Percentiles rank a stretch among this genome's conserved stretches.
Conservation (phyloP, 2,113 vertebrate species). For the Casuarius casuarius region DNA sequence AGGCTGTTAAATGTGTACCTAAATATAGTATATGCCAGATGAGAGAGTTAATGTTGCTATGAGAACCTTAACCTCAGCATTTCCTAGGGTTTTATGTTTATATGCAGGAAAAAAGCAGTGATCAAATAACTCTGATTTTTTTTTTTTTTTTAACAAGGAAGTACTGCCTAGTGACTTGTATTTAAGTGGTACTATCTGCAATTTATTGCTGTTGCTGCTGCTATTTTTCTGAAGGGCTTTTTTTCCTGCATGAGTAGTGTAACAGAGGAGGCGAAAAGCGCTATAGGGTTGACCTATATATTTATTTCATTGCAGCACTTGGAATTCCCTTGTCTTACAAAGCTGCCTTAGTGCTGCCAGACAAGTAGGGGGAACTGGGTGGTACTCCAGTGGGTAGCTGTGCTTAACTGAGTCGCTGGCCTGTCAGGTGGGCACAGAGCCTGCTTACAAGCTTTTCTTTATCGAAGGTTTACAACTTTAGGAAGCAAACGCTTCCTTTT, state of each 20-base stretch:
- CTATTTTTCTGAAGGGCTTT: conserved; percentile 1
- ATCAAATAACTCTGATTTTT: not conserved
- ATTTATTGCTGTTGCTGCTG: not conserved
- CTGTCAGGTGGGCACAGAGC: not conserved
- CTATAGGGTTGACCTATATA: conserved; percentile 30
- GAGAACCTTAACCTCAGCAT: conserved; percentile 70
- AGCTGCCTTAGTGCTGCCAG: not conserved
- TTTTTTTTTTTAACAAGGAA: conserved; percentile 6
- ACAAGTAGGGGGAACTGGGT: not conserved
- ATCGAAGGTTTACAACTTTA: not conserved
- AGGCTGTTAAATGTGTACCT: conserved; percentile 45
- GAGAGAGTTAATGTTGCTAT: conserved; percentile 70
- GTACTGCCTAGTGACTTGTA: not conserved
- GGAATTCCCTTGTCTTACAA: not conserved
- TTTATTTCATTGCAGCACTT: conserved; percentile 18
- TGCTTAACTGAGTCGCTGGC: not conserved
- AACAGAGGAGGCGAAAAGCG: not conserved
- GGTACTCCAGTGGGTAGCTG: not conserved
- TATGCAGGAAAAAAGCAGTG: not conserved
- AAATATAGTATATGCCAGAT: conserved; percentile 60
- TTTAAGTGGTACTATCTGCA: not conserved
- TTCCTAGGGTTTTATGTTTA: conserved; percentile 46
- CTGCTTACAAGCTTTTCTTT: not conserved
- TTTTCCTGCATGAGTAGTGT: not conserved
- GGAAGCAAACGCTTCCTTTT: not conserved